phyloP scores from a whole-genome alignment of 2,113 vertebrate species.

The Chionodraco myersi region DNA sequence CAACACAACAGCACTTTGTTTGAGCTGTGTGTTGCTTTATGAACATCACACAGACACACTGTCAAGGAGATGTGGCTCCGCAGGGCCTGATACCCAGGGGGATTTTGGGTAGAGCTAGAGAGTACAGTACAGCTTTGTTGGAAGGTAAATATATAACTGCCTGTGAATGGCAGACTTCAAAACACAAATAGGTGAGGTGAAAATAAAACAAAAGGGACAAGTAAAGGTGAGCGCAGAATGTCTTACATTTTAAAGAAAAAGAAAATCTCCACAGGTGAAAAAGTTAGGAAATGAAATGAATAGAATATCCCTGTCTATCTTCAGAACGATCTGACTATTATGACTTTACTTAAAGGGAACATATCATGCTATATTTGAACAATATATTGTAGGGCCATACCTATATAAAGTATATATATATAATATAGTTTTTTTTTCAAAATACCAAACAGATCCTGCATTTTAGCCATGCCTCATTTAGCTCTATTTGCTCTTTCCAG shows the following conservation, averaged over 20 bases:
- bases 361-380: too few relatives aligned
- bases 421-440: too few relatives aligned
- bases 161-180: background rate
- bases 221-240: constrained; percentile 23
- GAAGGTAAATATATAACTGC: constrained; percentile 21
- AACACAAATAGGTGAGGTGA: constrained; percentile 11
- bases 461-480: too few relatives aligned
- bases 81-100: constrained; percentile 38
- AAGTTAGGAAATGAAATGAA: too few relatives aligned
- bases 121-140: constrained; percentile 34
- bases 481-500: too few relatives aligned
- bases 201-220: constrained; percentile 19
- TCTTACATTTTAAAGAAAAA: background rate
- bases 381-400: too few relatives aligned
- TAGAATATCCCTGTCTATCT: too few relatives aligned
- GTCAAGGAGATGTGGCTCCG: constrained; percentile 34
- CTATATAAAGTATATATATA: too few relatives aligned
- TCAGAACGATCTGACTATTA: too few relatives aligned
- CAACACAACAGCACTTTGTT: constrained; percentile 9
- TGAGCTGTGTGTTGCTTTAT: background rate
- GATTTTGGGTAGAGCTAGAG: constrained; percentile 47
- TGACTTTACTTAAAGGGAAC: too few relatives aligned
- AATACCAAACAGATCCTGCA: too few relatives aligned
- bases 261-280: background rate
- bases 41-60: constrained; percentile 40